These are phyloP conservation scores for Eleginops maclovinus DNA, from an alignment of 2,113 vertebrate species.

Conservation along the genomic window DNA sequence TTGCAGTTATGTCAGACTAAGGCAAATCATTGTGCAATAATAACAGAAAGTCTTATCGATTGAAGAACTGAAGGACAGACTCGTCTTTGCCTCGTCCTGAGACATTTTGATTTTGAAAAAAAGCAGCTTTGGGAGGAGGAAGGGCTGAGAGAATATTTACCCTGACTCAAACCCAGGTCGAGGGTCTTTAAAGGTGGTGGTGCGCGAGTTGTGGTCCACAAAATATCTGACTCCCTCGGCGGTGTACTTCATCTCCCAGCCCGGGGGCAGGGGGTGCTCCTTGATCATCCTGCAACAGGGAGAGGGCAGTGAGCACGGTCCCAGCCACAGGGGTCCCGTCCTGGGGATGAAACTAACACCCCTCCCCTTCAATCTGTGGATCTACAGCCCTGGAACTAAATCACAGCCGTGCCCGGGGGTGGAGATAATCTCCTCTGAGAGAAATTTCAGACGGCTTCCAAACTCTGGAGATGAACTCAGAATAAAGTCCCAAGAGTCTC, in stretches of 20 bases:
- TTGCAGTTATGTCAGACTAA: not conserved
- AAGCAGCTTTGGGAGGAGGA: conserved; percentile 24
- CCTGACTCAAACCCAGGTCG: conserved; percentile 96
- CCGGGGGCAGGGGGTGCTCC: conserved; percentile 95
- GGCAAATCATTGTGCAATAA: not conserved
- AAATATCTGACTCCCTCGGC: conserved; percentile 97
- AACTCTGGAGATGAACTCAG: not conserved
- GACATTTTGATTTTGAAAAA: not conserved
- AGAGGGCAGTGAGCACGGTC: conserved; percentile 79
- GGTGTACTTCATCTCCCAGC: conserved; percentile 99
- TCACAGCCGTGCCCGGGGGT: not conserved
- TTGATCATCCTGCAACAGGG: conserved; percentile 94
- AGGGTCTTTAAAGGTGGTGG: conserved; percentile 98
- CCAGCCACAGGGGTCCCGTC: conserved; percentile 42
- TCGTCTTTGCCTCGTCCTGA: conserved; percentile 28
- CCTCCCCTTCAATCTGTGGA: conserved; percentile 34
- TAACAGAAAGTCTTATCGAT: too few relatives aligned
- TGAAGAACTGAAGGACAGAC: not conserved
- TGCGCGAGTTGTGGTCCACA: conserved; percentile 97
- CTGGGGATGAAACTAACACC: conserved; percentile 53
- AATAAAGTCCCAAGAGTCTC: not conserved
- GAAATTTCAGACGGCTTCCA: not conserved
- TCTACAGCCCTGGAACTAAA: conserved; percentile 20
- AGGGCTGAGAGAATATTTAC: conserved; percentile 83
- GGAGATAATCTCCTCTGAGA: not conserved